These are phyloP conservation scores for Saguinus imperator DNA, from an alignment of 2,113 vertebrate species.

Conservation along the genomic window DNA sequence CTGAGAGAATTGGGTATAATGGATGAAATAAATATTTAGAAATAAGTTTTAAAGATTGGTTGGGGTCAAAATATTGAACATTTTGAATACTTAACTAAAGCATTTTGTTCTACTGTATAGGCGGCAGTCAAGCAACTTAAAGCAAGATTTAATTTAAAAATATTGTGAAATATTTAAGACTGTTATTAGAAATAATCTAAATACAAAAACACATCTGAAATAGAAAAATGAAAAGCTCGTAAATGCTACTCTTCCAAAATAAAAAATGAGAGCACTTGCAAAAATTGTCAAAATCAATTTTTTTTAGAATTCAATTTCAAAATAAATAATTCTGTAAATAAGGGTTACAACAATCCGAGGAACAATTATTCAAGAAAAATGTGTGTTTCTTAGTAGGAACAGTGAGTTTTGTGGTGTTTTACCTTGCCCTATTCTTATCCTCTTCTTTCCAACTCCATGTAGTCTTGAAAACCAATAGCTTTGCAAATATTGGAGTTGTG, in stretches of 20 bases:
- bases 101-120: not conserved
- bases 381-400: not conserved
- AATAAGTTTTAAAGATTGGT: not conserved
- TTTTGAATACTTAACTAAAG: not conserved
- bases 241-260: not conserved
- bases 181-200: not conserved
- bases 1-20: not conserved
- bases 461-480: not conserved
- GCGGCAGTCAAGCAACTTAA: not conserved
- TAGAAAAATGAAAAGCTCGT: not conserved
- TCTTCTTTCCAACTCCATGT: not conserved
- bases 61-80: not conserved
- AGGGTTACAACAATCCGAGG: not conserved
- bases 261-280: not conserved
- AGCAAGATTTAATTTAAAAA: not conserved
- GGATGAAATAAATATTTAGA: not conserved
- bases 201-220: not conserved
- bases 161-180: not conserved
- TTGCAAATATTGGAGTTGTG: not conserved
- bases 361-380: not conserved
- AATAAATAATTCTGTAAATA: not conserved
- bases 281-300: not conserved
- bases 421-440: not conserved
- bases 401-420: not conserved
- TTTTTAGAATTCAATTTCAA: not conserved